Evolutionary conservation across 2,113 vertebrate species (phyloP), one percentile per base, ranked within the genome.

Genomic region (Phyllostomus hastatus): DNA sequence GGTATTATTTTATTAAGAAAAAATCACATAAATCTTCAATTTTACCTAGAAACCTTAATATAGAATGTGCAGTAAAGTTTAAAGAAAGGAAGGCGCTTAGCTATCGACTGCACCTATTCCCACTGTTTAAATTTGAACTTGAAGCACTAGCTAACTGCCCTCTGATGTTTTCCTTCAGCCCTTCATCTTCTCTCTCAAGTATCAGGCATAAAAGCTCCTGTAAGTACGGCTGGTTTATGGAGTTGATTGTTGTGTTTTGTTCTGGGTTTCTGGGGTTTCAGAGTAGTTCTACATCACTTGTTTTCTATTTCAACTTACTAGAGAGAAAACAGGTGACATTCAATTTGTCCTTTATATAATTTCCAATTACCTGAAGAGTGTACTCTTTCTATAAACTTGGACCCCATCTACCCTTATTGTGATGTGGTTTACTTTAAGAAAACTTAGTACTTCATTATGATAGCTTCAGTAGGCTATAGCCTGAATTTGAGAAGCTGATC

Each of bases 331-430:
- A 89, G 38, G 9, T 46, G 48, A 24, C 24, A 95, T 4, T 59
- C 3, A 73, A 75, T 59, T 72, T 20, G 6, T 33, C 31, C 89
- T 76, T 76, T 76, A 48, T 10, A 41, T 19, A 80, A 80, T 70
- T 94, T 92, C 57, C 90, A 96, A 92, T 88, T 43, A 89, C 33
- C 31, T 83, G 2, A 80, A 92, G 22, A 46, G n/a, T 33, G 31
- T 33, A 70, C n/a, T 69, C 38, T 84, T 92, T 91, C 66, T 64
- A 64, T 66, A 94, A 94, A 66, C 12, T n/a, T 33, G 28, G 26
- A 48, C 6, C 19, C n/a, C 64, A 5, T 61, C 72, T 64, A 54
- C 4, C 15, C 15, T 64, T 89, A n/a, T 4, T 88, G 59, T 48
- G 38, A 24, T 69, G 17, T 87, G 24, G 54, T 14, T n/a, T 50